Evolutionary conservation across 2,113 vertebrate genomes (phyloP), one percentile per base, ranked within the genome.

Genomic region (Orthonyx spaldingii): DNA sequence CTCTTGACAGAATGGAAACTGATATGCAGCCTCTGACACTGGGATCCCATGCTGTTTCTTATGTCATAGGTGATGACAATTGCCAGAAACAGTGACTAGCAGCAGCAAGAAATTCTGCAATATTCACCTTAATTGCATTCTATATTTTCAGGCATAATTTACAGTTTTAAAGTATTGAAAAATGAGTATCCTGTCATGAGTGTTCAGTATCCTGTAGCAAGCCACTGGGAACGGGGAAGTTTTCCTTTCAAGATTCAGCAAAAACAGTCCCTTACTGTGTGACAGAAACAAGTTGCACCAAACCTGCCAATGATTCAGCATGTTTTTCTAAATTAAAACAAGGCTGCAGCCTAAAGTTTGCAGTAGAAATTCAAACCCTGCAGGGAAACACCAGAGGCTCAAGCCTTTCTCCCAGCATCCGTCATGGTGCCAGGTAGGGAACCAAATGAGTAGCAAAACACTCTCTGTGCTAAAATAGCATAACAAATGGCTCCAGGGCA

Each of bases 401-500:
- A 11, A 84, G 50, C 63, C 66, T 85, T 76, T 69, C 47, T 85
- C 84, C 87, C 85, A 86, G 87, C 55, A 93, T 47, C 91, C 27
- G 0, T 93, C 68, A 66, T 21, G 13, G 78, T 88, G 79, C 91
- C 84, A 77, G 84, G 79, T 83, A 83, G 95, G 94, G 75, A 91
- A 83, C 46, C 66, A 88, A 87, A 79, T 8, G 84, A 91, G 81
- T 3, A 35, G 77, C 87, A 95, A 85, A 96, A 90, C 47, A n/a
- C 39, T 69, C 76, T 70, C 46, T 83, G 55, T 75, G 33, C 66
- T 93, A 37, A 94, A 88, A 57, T 7, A 90, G 35, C 63, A 26
- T 71, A 93, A 82, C 70, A 89, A 96, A 94, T 94, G 82, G 63
- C 94, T 95, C 20, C 91, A 80, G 93, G 93, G 94, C 91, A 86